Evolutionary conservation across 2,113 vertebrate genomes (phyloP).

Genomic region (Oryzias melastigma): DNA sequence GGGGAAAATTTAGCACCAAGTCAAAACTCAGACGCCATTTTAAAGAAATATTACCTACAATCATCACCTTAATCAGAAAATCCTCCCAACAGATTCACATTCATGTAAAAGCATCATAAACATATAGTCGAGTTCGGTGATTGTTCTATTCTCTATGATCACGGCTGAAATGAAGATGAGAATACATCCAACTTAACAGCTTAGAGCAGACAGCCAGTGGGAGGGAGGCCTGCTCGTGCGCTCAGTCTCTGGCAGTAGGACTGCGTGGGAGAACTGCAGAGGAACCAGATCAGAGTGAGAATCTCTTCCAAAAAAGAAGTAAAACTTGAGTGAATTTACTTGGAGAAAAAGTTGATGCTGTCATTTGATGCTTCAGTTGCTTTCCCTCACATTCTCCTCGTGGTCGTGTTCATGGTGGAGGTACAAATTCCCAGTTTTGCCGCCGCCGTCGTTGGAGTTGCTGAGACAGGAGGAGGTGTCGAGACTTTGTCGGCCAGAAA

Average conservation of each 20-base stretch:
- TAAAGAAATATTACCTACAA: conserved; percentile 47
- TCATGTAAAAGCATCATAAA: conserved; percentile 52
- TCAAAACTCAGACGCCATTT: conserved; percentile 46
- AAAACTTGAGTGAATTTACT: not conserved
- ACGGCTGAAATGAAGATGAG: conserved; percentile 55
- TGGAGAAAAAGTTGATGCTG: not conserved
- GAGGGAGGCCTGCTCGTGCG: conserved; percentile 47
- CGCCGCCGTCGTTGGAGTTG: conserved; percentile 64
- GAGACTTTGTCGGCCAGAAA: conserved; percentile 59
- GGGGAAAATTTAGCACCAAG: conserved; percentile 74
- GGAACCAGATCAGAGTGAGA: conserved; percentile 33
- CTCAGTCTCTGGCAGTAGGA: conserved; percentile 49
- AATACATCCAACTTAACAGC: conserved; percentile 38
- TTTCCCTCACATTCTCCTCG: conserved; percentile 16
- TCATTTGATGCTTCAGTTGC: not conserved
- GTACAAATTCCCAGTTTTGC: conserved; percentile 30
- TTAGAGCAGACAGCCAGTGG: conserved; percentile 39
- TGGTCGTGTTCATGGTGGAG: conserved; percentile 25
- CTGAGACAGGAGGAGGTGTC: conserved; percentile 45
- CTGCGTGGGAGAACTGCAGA: conserved; percentile 38
- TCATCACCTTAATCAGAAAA: conserved; percentile 20
- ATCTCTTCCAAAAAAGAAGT: conserved; percentile 24
- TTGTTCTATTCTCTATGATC: conserved; percentile 69
- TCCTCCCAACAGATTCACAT: conserved; percentile 23
- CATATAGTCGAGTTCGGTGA: conserved; percentile 64